phyloP scores from a whole-genome alignment of 1,140 invertebrate species.

The Drosophila parvula region DNA sequence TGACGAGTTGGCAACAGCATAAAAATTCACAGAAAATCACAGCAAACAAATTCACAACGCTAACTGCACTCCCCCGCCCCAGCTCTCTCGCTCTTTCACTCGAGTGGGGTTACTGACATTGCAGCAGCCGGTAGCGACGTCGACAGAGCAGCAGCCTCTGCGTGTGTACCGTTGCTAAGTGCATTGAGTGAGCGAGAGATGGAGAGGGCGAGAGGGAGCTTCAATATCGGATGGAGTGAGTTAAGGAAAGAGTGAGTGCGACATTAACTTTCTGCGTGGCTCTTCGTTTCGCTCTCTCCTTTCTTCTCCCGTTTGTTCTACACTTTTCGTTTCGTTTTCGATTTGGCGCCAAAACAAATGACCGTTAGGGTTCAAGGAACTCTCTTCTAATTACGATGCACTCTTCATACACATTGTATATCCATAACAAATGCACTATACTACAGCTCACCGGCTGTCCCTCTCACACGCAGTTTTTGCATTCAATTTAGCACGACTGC shows the following conservation, averaged over 20 bases:
- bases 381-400: constrained; percentile 72
- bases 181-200: constrained; percentile 27
- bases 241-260: constrained; percentile 24
- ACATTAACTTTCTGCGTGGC: constrained; percentile 50
- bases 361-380: constrained; percentile 79
- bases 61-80: constrained; percentile 59
- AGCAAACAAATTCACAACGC: constrained; percentile 66
- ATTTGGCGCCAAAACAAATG: constrained; percentile 78
- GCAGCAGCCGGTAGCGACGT: constrained; percentile 63
- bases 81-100: constrained; percentile 38
- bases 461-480: constrained; percentile 29
- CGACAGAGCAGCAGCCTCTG: constrained; percentile 55
- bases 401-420: constrained; percentile 29
- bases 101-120: constrained; percentile 82
- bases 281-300: constrained; percentile 35
- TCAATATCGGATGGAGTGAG: constrained; percentile 9
- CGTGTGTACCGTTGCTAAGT: constrained; percentile 45
- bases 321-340: constrained; percentile 58
- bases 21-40: constrained; percentile 65
- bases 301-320: constrained; percentile 43
- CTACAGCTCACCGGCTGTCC: constrained; percentile 2
- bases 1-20: constrained; percentile 74
- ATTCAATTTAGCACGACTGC: constrained; percentile 73
- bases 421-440: constrained; percentile 63
- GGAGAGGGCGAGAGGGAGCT: constrained; percentile 2